Conservation (phyloP, 2,113 vertebrate genomes). For the Macrotus californicus region DNA sequence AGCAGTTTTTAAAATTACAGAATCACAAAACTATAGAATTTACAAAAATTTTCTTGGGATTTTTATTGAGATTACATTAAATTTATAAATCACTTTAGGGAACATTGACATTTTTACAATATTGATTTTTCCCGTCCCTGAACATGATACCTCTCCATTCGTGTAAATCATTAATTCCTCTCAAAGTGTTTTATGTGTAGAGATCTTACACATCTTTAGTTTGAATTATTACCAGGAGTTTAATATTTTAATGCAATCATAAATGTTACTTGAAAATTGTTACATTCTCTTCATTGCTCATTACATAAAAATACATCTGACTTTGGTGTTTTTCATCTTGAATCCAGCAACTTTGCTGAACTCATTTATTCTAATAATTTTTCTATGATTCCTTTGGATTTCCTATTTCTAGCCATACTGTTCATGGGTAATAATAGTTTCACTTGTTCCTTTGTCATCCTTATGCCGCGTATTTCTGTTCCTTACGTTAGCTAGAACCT, state of each 20-base stretch:
- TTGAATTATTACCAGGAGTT: not conserved
- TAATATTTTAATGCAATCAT: not conserved
- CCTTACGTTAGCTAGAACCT: not conserved
- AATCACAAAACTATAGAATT: not conserved
- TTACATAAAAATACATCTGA: not conserved
- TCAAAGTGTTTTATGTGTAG: not conserved
- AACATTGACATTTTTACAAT: not conserved
- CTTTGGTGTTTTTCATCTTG: conserved; percentile 7
- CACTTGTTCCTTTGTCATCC: not conserved
- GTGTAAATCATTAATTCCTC: not conserved
- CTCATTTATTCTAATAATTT: not conserved
- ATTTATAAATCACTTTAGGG: not conserved
- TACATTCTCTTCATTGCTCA: not conserved
- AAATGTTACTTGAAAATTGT: not conserved
- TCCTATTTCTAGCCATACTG: not conserved
- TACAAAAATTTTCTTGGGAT: conserved; percentile 9
- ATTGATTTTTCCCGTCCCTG: not conserved
- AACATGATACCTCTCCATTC: not conserved
- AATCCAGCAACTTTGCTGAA: not conserved
- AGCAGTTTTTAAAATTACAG: not conserved
- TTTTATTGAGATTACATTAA: not conserved
- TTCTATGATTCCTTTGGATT: conserved; percentile 6
- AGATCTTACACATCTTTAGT: not conserved
- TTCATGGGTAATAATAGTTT: not conserved
- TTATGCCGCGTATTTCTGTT: conserved; percentile 15